phyloP scores from a whole-genome alignment of 2,113 vertebrate genomes.

The Manacus vitellinus region DNA sequence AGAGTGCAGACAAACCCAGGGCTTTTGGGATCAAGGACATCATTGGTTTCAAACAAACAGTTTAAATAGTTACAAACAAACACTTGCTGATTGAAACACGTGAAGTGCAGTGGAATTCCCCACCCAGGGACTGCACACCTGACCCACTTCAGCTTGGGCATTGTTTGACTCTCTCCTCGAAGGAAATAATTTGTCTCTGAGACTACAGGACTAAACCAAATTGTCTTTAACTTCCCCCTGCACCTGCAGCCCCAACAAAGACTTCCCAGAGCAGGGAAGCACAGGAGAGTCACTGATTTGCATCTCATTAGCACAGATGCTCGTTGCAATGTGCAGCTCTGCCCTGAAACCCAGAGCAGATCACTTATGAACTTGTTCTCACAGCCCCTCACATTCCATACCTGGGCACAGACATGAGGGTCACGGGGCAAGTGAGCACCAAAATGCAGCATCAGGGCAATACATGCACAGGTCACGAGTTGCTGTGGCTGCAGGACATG shows the following conservation, averaged over 20 bases:
- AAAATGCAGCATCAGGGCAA: neutral
- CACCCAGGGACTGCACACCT: neutral
- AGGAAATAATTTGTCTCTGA: neutral
- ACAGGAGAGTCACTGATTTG: neutral
- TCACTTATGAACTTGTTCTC: rapidly evolving
- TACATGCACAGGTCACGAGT: rapidly evolving
- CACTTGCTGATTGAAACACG: rapidly evolving
- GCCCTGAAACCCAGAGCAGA: neutral
- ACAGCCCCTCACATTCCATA: neutral
- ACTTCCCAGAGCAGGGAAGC: neutral
- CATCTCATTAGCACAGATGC: neutral
- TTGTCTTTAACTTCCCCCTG: neutral
- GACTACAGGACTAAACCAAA: neutral
- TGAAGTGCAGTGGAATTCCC: neutral
- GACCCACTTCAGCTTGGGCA: no score
- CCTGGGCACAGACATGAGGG: neutral
- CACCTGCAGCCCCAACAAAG: neutral
- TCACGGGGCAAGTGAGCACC: neutral
- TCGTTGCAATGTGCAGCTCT: neutral
- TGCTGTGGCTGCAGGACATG: neutral
- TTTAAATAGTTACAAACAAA: neutral
- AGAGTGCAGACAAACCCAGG: neutral
- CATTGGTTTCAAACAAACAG: neutral
- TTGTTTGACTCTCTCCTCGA: neutral
- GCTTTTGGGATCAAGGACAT: neutral